These are phyloP conservation scores for Pipistrellus kuhlii DNA, from an alignment of 2,797 vertebrate genomes.

Conservation along the genomic window DNA sequence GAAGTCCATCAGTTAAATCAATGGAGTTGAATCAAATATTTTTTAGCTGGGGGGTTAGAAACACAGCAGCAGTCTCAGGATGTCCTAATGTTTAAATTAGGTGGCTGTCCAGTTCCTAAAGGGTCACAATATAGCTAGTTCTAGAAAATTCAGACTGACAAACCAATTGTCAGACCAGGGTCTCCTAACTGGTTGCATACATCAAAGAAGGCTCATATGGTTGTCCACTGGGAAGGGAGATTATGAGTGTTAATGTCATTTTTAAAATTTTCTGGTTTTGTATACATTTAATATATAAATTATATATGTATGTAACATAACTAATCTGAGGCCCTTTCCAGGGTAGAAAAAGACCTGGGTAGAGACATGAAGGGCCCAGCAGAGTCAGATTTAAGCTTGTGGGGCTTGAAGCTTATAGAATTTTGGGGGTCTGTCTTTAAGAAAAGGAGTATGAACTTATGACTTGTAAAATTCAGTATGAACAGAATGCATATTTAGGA, in stretches of 20 bases:
- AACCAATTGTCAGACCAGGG: not conserved
- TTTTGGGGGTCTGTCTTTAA: not conserved
- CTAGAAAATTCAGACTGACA: conserved; percentile 25
- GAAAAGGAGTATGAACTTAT: not conserved
- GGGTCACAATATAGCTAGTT: not conserved
- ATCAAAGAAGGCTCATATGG: not conserved
- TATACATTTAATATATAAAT: not conserved
- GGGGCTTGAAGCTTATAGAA: not conserved
- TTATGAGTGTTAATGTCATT: not conserved
- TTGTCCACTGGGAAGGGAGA: not conserved
- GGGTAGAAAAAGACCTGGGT: not conserved
- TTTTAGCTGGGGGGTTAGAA: not conserved
- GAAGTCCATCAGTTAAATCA: not conserved
- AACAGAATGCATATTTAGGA: not conserved
- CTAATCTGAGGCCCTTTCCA: not conserved
- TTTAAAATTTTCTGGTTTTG: not conserved
- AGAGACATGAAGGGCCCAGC: not conserved
- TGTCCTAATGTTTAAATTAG: not conserved
- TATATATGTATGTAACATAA: not conserved
- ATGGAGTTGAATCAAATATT: not conserved
- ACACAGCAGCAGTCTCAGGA: not conserved
- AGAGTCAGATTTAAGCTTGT: not conserved
- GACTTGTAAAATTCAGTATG: not conserved
- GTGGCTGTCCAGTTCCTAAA: not conserved
- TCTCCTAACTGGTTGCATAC: not conserved